Evolutionary conservation across 2,888 invertebrate genomes (phyloP).

Genomic region (Xiphydria camelus): DNA sequence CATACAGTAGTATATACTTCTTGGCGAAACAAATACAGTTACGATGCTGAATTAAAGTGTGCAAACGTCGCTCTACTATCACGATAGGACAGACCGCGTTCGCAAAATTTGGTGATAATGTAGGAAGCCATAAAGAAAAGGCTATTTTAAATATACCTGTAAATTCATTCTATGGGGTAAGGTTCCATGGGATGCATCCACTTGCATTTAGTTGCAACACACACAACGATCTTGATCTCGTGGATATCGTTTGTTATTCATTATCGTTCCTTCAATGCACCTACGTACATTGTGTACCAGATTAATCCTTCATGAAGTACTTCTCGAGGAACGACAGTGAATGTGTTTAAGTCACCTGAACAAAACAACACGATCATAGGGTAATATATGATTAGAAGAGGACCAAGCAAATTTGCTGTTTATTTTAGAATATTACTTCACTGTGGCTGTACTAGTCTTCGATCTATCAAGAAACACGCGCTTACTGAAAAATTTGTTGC

Average conservation of each 20-base stretch:
- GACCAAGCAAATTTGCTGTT: slow-evolving; percentile 21
- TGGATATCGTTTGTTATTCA: slow-evolving; percentile 57
- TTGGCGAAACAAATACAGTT: too few relatives aligned
- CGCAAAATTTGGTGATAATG: too few relatives aligned
- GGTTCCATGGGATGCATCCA: slow-evolving; percentile 58
- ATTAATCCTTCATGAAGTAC: slow-evolving; percentile 53
- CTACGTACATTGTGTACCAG: slow-evolving; percentile 40
- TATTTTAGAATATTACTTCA: too few relatives aligned
- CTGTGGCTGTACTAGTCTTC: too few relatives aligned
- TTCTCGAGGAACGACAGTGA: slow-evolving; percentile 57
- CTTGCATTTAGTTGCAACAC: slow-evolving; percentile 59
- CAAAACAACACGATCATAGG: slow-evolving; percentile 57
- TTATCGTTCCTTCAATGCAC: slow-evolving; percentile 54
- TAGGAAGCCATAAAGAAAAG: slow-evolving; percentile 23
- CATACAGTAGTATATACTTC: too few relatives aligned
- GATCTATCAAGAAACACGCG: too few relatives aligned
- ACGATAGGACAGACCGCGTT: too few relatives aligned
- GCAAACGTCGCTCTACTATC: too few relatives aligned
- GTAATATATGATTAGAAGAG: slow-evolving; percentile 31
- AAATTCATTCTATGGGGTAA: slow-evolving; percentile 53
- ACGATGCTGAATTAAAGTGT: too few relatives aligned
- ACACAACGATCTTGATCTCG: slow-evolving; percentile 60
- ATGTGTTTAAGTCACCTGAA: slow-evolving; percentile 59
- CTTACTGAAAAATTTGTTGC: too few relatives aligned
- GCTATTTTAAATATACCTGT: slow-evolving; percentile 51